Evolutionary conservation across 2,113 vertebrate species (phyloP), one percentile per base, ranked within the genome.

Genomic region (Miniopterus natalensis): DNA sequence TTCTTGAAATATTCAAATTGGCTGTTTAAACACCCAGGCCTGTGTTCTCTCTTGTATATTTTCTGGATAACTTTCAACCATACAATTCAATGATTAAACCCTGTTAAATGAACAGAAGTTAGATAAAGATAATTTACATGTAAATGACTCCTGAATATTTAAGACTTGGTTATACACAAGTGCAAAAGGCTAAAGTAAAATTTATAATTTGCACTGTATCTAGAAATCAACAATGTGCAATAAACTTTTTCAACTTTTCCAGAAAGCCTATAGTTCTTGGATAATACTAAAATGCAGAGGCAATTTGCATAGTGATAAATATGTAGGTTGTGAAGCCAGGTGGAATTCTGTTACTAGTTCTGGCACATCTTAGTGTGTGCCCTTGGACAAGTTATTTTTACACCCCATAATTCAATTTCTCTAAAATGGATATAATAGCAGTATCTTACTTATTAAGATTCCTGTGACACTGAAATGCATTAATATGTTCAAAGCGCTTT

Each of bases 61-160:
- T 90, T 88, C 73, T 53, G 13, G 71, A 73, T 90, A 95, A 51
- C 14, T 95, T 87, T 84, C 20, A 42, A 90, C 23, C 36, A 88
- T 20, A 53, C 8, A 92, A 66, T 77, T 61, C 18, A 55, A 51
- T 81, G 27, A 57, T 73, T 63, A 81, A 79, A 68, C 84, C 18
- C 20, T 59, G 27, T 66, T 81, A 83, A 85, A 70, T 68, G 83
- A 77, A 84, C 25, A 73, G 14, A 92, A 86, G 55, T 51, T 89
- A 80, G n/a, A 31, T 77, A 83, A 91, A 92, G 11, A 80, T 51
- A 80, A 95, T 93, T 97, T 92, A 27, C 8, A 8, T 49, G 18
- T 65, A 94, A 95, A 88, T 84, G 6, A 47, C 2, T 95, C 20
- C 29, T 88, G 87, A 66, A 57, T 97, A 80, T 68, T 92, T 88